Evolutionary conservation across 2,888 invertebrate species (phyloP).

Genomic region (Idaea biselata): DNA sequence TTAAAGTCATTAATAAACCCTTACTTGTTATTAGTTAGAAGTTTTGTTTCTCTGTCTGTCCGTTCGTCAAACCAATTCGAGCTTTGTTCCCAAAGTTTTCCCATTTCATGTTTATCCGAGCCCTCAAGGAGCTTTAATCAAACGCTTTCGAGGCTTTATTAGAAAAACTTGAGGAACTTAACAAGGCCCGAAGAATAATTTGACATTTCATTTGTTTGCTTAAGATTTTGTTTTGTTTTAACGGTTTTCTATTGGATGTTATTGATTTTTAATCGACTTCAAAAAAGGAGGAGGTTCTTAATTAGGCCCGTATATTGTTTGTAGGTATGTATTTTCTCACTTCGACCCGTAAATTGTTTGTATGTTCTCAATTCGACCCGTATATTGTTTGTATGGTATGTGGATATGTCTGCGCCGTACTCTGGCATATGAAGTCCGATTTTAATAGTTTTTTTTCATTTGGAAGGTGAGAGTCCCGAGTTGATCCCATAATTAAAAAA

Average conservation of each 20-base stretch:
- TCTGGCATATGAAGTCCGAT: no score
- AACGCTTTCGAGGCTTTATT: slow-evolving; percentile 49
- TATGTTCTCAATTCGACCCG: no score
- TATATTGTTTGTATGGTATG: no score
- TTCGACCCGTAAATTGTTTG: not conserved
- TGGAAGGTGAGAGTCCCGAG: no score
- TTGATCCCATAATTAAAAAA: no score
- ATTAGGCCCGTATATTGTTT: not conserved
- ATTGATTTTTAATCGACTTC: not conserved
- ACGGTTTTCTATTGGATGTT: not conserved
- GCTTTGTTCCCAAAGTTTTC: slow-evolving; percentile 48
- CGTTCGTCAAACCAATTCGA: slow-evolving; percentile 44
- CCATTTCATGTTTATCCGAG: slow-evolving; percentile 48
- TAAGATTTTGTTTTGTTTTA: not conserved
- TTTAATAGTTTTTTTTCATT: no score
- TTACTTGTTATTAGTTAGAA: slow-evolving; percentile 2
- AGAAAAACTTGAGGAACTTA: slow-evolving; percentile 34
- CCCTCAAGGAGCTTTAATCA: slow-evolving; percentile 48
- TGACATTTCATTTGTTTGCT: not conserved
- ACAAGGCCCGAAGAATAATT: not conserved
- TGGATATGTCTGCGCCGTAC: no score
- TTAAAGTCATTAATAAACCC: not conserved
- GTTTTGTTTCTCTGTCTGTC: slow-evolving; percentile 41
- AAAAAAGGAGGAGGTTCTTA: not conserved
- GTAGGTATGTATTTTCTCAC: no score